Conservation (phyloP, 1,140 invertebrate genomes). For the Saccostrea echinata region DNA sequence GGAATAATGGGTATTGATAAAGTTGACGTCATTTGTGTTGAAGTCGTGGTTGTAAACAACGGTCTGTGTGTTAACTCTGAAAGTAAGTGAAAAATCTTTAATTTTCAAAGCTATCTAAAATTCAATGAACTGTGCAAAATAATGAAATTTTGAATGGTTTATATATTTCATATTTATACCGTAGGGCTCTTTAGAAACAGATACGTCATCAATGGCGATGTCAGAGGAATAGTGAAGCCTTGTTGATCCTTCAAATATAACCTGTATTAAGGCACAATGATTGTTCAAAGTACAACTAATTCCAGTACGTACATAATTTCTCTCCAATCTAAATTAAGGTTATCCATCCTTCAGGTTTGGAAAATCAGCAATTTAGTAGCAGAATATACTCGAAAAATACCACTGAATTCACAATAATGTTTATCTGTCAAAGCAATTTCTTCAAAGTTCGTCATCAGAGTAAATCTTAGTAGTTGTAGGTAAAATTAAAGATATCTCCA, state of each 20-base stretch:
- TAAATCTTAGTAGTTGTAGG: no score
- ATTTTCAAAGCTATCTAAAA: not conserved
- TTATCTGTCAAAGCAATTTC: no score
- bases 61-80: conserved; percentile 3
- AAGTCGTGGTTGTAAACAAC: not conserved
- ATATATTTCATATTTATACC: not conserved
- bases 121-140: not conserved
- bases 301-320: no score
- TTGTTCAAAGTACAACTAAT: not conserved
- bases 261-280: not conserved
- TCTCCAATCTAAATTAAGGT: no score
- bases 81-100: not conserved
- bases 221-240: conserved; percentile 32
- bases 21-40: not conserved
- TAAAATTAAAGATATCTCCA: no score
- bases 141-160: not conserved
- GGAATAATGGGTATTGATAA: not conserved
- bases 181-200: not conserved
- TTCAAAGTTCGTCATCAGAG: no score
- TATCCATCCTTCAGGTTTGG: no score
- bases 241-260: conserved; percentile 45
- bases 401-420: no score
- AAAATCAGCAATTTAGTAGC: no score
- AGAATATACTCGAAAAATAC: no score
- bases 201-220: conserved; percentile 45